These are phyloP conservation scores for Heliornis fulica DNA, from an alignment of 2,113 vertebrate genomes.

Conservation along the genomic window DNA sequence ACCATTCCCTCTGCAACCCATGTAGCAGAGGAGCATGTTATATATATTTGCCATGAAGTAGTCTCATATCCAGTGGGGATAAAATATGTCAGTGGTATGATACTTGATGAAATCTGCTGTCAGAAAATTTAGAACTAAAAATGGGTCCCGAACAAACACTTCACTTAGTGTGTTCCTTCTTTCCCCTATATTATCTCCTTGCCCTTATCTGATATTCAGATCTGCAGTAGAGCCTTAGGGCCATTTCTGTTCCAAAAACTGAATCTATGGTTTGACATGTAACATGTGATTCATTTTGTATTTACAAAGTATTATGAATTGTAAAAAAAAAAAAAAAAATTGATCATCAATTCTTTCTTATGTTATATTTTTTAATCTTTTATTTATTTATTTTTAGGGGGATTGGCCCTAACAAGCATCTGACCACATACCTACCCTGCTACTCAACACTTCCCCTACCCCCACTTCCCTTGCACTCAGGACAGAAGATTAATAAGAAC, in stretches of 20 bases:
- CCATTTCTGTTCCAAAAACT: not conserved
- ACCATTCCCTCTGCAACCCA: not conserved
- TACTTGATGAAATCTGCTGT: not conserved
- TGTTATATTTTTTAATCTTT: not conserved
- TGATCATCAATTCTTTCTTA: conserved; percentile 8
- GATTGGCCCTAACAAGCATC: not conserved
- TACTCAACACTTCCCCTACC: not conserved
- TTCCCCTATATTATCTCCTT: not conserved
- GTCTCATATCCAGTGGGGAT: not conserved
- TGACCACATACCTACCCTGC: not conserved
- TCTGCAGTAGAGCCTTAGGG: not conserved
- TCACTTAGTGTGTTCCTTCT: not conserved
- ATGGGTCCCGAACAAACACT: not conserved
- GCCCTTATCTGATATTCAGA: not conserved
- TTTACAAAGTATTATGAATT: conserved; percentile 43
- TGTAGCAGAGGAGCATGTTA: not conserved
- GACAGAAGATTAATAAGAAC: not conserved
- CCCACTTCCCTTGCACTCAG: not conserved
- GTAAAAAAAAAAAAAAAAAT: conserved; percentile 24
- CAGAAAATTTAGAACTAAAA: not conserved
- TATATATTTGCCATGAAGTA: not conserved
- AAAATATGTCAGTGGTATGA: not conserved
- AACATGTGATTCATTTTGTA: conserved; percentile 34
- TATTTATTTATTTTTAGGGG: too few species aligned
- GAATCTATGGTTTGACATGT: not conserved